Evolutionary conservation across 2,113 vertebrate species (phyloP).

Genomic region (Malurus melanocephalus): DNA sequence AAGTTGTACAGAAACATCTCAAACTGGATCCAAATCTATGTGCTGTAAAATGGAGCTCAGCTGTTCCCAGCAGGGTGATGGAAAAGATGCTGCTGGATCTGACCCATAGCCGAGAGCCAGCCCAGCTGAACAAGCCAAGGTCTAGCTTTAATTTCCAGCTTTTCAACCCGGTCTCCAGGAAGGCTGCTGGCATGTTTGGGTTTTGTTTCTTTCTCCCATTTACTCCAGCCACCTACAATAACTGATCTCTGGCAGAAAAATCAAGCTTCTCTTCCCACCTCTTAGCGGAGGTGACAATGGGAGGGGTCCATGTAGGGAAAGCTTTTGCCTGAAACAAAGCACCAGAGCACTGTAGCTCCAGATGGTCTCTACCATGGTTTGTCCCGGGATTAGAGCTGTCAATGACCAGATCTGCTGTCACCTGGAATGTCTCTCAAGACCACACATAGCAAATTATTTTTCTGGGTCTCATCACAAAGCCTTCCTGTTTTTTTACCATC

Average conservation of each 20-base stretch:
- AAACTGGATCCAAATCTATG: background rate
- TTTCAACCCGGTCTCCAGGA: slow-evolving; percentile 63
- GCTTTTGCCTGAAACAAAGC: background rate
- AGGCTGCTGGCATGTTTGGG: slow-evolving; percentile 11
- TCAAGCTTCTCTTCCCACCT: background rate
- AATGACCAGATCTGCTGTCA: background rate
- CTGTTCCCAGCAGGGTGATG: background rate
- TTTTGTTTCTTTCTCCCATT: slow-evolving; percentile 46
- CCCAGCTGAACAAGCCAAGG: background rate
- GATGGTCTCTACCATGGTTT: background rate
- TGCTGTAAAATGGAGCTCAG: background rate
- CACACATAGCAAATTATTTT: background rate
- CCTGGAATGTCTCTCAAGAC: background rate
- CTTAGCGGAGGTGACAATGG: background rate
- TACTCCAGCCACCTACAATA: slow-evolving; percentile 35
- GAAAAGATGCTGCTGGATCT: background rate
- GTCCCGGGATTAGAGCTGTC: background rate
- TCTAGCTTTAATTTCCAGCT: slow-evolving; percentile 45
- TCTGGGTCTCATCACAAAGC: background rate
- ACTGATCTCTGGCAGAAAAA: background rate
- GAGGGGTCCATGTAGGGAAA: background rate
- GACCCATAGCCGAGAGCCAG: background rate
- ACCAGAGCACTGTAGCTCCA: background rate
- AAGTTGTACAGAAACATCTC: background rate
- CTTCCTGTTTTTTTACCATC: background rate